Percentiles rank a stretch among this genome's conserved stretches.
These are phyloP conservation scores for Parapsyche elsis DNA, from an alignment of 1,140 invertebrate genomes.

Conservation along the genomic window DNA sequence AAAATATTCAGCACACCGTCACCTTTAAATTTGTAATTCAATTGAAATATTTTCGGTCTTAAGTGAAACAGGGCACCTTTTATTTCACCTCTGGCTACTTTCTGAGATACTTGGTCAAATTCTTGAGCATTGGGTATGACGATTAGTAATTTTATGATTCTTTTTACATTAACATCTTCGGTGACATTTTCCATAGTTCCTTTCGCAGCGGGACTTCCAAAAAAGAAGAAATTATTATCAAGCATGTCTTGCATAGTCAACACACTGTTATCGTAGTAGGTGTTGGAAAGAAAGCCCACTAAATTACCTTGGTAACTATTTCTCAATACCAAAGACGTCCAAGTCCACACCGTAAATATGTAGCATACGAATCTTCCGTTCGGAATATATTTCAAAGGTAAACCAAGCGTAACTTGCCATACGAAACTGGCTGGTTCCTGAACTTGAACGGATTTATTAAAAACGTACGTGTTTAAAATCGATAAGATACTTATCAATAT, in stretches of 20 bases:
- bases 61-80: slow-evolving; percentile 44
- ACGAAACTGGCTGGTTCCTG: slow-evolving; percentile 30
- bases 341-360: slow-evolving; percentile 50
- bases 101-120: slow-evolving; percentile 37
- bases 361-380: slow-evolving; percentile 48
- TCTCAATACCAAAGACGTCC: slow-evolving; percentile 48
- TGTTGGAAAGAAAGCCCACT: slow-evolving; percentile 37
- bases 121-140: slow-evolving; percentile 28
- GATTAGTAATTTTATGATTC: slow-evolving; percentile 40
- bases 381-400: slow-evolving; percentile 32
- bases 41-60: slow-evolving; percentile 38
- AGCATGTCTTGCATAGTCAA: slow-evolving; percentile 52
- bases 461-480: slow-evolving; percentile 28
- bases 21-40: slow-evolving; percentile 40
- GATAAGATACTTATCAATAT: slow-evolving; percentile 32
- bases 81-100: slow-evolving; percentile 43
- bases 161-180: slow-evolving; percentile 24
- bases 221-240: slow-evolving; percentile 46
- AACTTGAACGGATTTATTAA: slow-evolving; percentile 24
- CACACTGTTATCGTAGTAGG: slow-evolving; percentile 41
- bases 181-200: slow-evolving; percentile 27
- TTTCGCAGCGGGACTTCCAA: slow-evolving; percentile 25
- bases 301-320: slow-evolving; percentile 47
- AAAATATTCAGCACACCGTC: slow-evolving; percentile 39
- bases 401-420: slow-evolving; percentile 47